Conservation (phyloP, 2,797 vertebrate genomes). For the Hephaestus fuliginosus region DNA sequence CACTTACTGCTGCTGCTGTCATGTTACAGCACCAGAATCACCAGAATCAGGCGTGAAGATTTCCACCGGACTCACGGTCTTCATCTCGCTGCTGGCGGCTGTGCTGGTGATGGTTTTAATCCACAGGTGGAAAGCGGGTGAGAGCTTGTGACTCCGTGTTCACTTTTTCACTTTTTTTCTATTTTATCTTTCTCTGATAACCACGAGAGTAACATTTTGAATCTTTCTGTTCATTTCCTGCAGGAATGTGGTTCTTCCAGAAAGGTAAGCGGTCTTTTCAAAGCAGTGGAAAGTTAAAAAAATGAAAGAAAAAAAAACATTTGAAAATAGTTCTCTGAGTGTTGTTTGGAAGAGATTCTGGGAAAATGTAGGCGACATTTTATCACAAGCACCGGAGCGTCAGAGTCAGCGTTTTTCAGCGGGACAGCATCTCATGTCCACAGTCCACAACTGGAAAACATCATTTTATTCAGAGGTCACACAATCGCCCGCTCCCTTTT, state of each 20-base stretch:
- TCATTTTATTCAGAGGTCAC: too few species aligned
- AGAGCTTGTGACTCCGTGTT: background rate
- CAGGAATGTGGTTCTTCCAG: slow-evolving; percentile 76
- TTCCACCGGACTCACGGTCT: slow-evolving; percentile 11
- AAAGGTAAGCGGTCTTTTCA: slow-evolving; percentile 65
- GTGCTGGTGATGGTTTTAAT: background rate
- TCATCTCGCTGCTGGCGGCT: background rate
- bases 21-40: rapidly evolving
- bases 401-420: background rate
- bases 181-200: background rate
- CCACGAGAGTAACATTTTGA: background rate
- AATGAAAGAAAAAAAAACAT: background rate
- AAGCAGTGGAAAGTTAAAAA: background rate
- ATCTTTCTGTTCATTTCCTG: slow-evolving; percentile 1
- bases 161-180: background rate
- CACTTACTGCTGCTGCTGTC: background rate
- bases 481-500: too few species aligned
- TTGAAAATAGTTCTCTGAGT: too few species aligned
- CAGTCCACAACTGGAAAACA: too few species aligned
- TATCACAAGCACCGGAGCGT: too few species aligned
- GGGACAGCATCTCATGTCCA: background rate
- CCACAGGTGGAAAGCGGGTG: slow-evolving; percentile 68
- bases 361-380: background rate
- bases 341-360: background rate
- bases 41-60: rapidly evolving